These are phyloP conservation scores for Campopleginae sp. DNA, from an alignment of 2,888 invertebrate genomes.

Conservation along the genomic window DNA sequence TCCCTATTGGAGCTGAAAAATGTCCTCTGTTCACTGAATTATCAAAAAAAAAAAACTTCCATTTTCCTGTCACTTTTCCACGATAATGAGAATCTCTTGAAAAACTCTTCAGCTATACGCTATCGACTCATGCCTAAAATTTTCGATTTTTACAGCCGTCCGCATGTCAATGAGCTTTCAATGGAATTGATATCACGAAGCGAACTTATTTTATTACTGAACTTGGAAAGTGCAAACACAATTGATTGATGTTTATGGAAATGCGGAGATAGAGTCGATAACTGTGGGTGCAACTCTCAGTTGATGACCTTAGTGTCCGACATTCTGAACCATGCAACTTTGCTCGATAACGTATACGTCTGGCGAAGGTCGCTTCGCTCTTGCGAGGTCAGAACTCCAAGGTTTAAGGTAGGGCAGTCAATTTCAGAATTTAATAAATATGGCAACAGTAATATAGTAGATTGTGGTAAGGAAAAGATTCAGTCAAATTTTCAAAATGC, in stretches of 20 bases:
- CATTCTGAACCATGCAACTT: slow-evolving; percentile 14
- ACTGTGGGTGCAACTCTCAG: slow-evolving; percentile 27
- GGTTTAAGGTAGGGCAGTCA: no score
- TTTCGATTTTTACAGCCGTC: not conserved
- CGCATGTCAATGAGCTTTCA: not conserved
- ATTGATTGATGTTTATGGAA: not conserved
- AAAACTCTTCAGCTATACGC: no score
- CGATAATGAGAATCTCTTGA: not conserved
- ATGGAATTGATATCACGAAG: not conserved
- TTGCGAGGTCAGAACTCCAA: not conserved
- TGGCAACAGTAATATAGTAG: no score
- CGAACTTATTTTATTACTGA: not conserved
- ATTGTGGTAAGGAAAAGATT: no score
- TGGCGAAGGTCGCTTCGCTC: not conserved
- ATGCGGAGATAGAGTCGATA: slow-evolving; percentile 27
- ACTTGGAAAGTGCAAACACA: not conserved
- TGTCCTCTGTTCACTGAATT: not conserved
- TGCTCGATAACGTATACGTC: not conserved
- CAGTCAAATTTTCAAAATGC: no score
- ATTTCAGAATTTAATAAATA: no score
- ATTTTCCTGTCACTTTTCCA: not conserved
- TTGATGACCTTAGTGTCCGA: slow-evolving; percentile 23
- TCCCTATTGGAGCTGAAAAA: not conserved
- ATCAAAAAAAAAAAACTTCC: not conserved
- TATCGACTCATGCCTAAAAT: not conserved